Conservation (phyloP, 2,113 vertebrate genomes). For the Steatornis caripensis region DNA sequence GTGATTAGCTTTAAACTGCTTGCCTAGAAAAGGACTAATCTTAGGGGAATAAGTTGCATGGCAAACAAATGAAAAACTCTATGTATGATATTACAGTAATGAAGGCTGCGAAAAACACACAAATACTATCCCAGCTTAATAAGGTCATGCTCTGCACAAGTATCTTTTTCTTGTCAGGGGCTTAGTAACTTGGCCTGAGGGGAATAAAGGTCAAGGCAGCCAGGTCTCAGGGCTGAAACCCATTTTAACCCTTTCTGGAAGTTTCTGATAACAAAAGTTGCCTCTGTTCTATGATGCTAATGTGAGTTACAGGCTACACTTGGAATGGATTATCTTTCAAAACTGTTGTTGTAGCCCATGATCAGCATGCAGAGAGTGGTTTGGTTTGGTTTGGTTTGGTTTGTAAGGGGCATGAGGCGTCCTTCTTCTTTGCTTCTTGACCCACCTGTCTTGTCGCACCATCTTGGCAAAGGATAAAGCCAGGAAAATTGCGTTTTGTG, state of each 20-base stretch:
- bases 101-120: constrained; percentile 2
- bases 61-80: constrained; percentile 48
- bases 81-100: constrained; percentile 22
- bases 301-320: not conserved
- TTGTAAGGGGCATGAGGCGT: not conserved
- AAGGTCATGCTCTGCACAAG: not conserved
- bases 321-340: not conserved
- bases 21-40: constrained; percentile 66
- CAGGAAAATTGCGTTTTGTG: not conserved
- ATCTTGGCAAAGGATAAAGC: not conserved
- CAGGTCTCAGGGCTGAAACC: not conserved
- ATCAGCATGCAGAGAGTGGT: not conserved
- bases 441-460: not conserved
- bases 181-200: not conserved
- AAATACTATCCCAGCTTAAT: not conserved
- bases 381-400: not conserved
- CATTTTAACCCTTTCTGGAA: not conserved
- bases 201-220: constrained; percentile 7
- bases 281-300: not conserved
- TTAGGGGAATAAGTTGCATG: constrained; percentile 45
- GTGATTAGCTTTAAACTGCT: constrained; percentile 72
- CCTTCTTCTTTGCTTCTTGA: not conserved
- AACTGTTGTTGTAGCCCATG: not conserved
- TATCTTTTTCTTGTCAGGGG: not conserved
- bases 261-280: not conserved